Evolutionary conservation across 2,888 invertebrate species (phyloP).

Genomic region (Caenorhabditis plicata): DNA sequence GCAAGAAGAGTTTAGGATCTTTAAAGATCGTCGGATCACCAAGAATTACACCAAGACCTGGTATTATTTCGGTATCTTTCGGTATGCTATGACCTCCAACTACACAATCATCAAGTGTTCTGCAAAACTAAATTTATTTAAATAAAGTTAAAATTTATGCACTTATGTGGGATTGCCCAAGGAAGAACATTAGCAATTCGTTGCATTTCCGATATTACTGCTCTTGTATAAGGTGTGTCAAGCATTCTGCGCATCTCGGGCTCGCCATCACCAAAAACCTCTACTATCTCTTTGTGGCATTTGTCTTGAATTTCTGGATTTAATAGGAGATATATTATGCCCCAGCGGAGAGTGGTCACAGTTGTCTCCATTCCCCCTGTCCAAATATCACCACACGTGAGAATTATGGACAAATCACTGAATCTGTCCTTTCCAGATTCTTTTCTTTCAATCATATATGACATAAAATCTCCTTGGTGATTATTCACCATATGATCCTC

Average conservation of each 20-base stretch:
- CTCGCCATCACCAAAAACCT: slow-evolving; percentile 24
- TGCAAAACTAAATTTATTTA: slow-evolving; percentile 1
- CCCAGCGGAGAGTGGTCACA: slow-evolving; percentile 61
- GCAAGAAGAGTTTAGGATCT: slow-evolving; percentile 46
- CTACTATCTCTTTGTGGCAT: slow-evolving; percentile 31
- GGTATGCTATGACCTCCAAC: slow-evolving; percentile 37
- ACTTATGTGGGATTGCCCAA: slow-evolving; percentile 61
- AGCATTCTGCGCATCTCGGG: slow-evolving; percentile 28
- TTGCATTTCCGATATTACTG: slow-evolving; percentile 57
- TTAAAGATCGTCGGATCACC: slow-evolving; percentile 42
- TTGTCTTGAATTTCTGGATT: slow-evolving; percentile 53
- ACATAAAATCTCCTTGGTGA: slow-evolving; percentile 33
- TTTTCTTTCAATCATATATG: slow-evolving; percentile 27
- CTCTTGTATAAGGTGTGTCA: slow-evolving; percentile 47
- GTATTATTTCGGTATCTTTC: slow-evolving; percentile 46
- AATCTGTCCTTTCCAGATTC: slow-evolving; percentile 18
- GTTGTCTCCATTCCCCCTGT: slow-evolving; percentile 65
- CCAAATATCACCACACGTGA: slow-evolving; percentile 63
- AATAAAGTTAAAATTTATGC: not conserved
- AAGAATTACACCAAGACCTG: slow-evolving; percentile 46
- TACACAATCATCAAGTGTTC: slow-evolving; percentile 11
- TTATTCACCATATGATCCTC: slow-evolving; percentile 25
- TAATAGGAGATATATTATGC: slow-evolving; percentile 54
- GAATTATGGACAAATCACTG: slow-evolving; percentile 52
- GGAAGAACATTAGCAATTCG: slow-evolving; percentile 62